Percentiles rank a stretch among this genome's conserved stretches.
Conservation (phyloP, 2,888 invertebrate species). For the Pandemis heparana region DNA sequence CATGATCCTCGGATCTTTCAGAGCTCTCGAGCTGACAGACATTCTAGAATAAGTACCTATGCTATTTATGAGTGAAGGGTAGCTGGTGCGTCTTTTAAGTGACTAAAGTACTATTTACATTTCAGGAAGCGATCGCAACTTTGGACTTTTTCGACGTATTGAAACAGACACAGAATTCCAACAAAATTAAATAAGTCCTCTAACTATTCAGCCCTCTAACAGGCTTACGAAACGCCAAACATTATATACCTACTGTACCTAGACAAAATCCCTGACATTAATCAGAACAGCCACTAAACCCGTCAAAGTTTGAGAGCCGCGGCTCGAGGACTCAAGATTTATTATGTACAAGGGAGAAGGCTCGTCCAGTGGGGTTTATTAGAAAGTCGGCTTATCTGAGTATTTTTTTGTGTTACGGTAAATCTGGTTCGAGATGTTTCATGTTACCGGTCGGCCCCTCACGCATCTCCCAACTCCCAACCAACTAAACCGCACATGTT, state of each 20-base stretch:
- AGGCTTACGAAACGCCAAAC: neutral
- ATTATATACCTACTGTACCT: neutral
- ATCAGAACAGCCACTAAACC: conserved; percentile 38
- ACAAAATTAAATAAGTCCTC: neutral
- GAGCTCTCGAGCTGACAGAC: too few species aligned
- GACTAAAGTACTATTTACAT: neutral
- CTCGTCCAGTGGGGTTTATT: conserved; percentile 77
- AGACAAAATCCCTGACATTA: conserved; percentile 26
- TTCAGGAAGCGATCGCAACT: too few species aligned
- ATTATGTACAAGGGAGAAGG: conserved; percentile 81
- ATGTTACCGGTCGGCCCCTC: conserved; percentile 43
- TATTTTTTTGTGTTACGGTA: conserved; percentile 82
- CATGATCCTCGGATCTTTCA: too few species aligned
- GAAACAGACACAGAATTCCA: neutral
- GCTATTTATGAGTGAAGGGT: too few species aligned
- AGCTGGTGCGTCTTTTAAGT: neutral
- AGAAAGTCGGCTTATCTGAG: conserved; percentile 83
- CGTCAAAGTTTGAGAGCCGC: conserved; percentile 64
- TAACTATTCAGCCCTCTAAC: neutral
- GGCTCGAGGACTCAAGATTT: conserved; percentile 80
- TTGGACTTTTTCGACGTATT: neutral
- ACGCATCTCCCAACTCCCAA: neutral
- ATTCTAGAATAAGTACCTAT: too few species aligned
- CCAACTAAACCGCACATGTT: conserved; percentile 39
- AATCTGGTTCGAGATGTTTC: conserved; percentile 65